Conservation (phyloP, 2,797 vertebrate genomes). For the Coregonus suidteri region DNA sequence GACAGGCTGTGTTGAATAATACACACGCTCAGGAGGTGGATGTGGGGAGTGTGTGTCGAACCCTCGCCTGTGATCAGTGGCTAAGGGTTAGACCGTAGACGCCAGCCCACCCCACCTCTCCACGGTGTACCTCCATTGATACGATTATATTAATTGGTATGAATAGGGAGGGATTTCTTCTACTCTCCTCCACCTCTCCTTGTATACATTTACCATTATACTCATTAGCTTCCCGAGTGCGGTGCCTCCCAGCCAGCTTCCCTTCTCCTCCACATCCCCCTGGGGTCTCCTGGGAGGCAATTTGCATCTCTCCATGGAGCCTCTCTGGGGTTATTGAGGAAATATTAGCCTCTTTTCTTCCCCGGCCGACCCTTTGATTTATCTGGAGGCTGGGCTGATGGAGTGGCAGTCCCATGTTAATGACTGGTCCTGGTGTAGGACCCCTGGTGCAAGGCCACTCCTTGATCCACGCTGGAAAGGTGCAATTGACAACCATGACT, state of each 20-base stretch:
- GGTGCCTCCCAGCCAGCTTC: slow-evolving; percentile 76
- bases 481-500: slow-evolving; percentile 74
- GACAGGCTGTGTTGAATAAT: slow-evolving; percentile 62
- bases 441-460: slow-evolving; percentile 62
- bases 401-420: slow-evolving; percentile 76
- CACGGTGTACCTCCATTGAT: slow-evolving; percentile 71
- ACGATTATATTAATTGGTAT: slow-evolving; percentile 81
- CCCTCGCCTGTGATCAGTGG: slow-evolving; percentile 32
- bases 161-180: slow-evolving; percentile 60
- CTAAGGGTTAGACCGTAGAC: slow-evolving; percentile 51
- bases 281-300: slow-evolving; percentile 79
- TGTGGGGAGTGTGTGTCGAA: slow-evolving; percentile 35
- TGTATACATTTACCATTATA: slow-evolving; percentile 84
- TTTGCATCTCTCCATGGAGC: slow-evolving; percentile 80
- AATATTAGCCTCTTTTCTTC: slow-evolving; percentile 77
- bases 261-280: slow-evolving; percentile 74
- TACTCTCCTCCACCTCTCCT: slow-evolving; percentile 47
- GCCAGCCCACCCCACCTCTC: slow-evolving; percentile 16
- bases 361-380: slow-evolving; percentile 76
- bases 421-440: slow-evolving; percentile 65
- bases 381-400: slow-evolving; percentile 69
- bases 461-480: slow-evolving; percentile 76
- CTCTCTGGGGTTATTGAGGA: slow-evolving; percentile 78
- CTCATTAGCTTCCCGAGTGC: slow-evolving; percentile 76
- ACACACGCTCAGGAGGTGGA: slow-evolving; percentile 49